These are phyloP conservation scores for Bos indicus DNA, from an alignment of 2,113 vertebrate species.

Conservation along the genomic window DNA sequence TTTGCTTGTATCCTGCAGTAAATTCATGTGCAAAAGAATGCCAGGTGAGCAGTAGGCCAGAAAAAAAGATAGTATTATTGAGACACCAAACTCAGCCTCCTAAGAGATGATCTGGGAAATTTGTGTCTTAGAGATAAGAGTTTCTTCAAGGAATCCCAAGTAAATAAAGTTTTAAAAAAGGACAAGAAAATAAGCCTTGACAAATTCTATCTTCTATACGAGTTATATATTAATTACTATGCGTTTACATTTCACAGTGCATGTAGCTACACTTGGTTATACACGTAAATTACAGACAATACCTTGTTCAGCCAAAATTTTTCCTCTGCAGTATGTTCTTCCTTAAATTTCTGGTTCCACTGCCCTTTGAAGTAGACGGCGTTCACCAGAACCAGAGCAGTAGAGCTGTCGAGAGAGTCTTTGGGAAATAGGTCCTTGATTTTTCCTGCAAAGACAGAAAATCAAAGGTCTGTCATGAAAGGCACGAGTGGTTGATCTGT, in stretches of 20 bases:
- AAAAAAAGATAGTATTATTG: background rate
- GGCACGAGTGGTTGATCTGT: background rate
- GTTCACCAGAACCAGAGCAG: conserved; percentile 81
- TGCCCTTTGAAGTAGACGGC: conserved; percentile 88
- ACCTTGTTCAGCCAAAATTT: conserved; percentile 82
- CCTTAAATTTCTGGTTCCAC: conserved; percentile 78
- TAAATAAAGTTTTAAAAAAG: background rate
- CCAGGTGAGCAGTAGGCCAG: background rate
- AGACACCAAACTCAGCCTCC: background rate
- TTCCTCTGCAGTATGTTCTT: conserved; percentile 75
- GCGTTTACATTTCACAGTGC: background rate
- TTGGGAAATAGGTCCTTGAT: conserved; percentile 82
- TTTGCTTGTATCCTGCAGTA: conserved; percentile 73
- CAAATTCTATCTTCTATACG: background rate
- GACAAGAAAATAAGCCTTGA: background rate
- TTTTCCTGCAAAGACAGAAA: conserved; percentile 78
- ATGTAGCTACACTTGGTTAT: background rate
- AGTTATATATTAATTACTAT: fast-evolving
- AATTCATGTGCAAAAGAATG: background rate
- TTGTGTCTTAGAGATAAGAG: background rate
- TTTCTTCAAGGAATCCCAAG: background rate
- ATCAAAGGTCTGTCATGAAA: background rate
- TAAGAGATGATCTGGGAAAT: background rate
- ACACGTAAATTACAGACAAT: background rate
- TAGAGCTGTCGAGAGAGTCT: conserved; percentile 34